A percentile compares a stretch with the other conserved stretches of the same genome.
Conservation (phyloP, 2,113 vertebrate genomes). For the Elgaria multicarinata region DNA sequence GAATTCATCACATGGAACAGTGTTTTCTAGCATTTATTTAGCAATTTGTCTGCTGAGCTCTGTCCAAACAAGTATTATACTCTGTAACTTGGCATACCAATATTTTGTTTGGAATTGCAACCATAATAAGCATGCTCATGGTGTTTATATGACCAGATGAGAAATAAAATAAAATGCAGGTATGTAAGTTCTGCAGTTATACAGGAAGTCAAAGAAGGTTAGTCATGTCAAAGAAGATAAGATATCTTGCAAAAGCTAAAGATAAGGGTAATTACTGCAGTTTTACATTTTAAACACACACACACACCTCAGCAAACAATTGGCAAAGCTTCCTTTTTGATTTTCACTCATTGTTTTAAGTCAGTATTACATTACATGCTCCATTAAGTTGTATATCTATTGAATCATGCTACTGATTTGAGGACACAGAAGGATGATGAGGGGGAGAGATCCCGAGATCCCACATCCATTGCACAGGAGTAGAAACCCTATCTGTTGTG, state of each 20-base stretch:
- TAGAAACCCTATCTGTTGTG: too few species aligned
- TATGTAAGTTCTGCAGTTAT: background rate
- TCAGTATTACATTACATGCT: background rate
- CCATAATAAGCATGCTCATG: background rate
- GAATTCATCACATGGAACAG: too few species aligned
- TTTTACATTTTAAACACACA: background rate
- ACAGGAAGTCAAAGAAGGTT: background rate
- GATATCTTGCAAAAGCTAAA: background rate
- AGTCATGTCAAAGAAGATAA: too few species aligned
- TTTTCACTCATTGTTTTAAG: background rate
- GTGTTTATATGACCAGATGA: background rate
- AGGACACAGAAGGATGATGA: background rate
- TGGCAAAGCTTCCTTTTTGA: background rate
- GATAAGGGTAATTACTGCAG: background rate
- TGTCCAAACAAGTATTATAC: background rate
- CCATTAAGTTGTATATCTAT: background rate
- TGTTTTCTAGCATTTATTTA: background rate
- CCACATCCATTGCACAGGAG: too few species aligned
- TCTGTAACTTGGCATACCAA: background rate
- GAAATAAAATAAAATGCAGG: background rate
- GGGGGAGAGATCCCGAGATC: too few species aligned
- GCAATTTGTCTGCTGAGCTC: background rate
- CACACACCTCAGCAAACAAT: background rate
- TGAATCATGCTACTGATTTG: background rate
- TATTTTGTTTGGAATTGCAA: background rate